Evolutionary conservation across 37 sponge, comb jelly and placozoan species (phyloP).

Genomic region (Crambe crambe): DNA sequence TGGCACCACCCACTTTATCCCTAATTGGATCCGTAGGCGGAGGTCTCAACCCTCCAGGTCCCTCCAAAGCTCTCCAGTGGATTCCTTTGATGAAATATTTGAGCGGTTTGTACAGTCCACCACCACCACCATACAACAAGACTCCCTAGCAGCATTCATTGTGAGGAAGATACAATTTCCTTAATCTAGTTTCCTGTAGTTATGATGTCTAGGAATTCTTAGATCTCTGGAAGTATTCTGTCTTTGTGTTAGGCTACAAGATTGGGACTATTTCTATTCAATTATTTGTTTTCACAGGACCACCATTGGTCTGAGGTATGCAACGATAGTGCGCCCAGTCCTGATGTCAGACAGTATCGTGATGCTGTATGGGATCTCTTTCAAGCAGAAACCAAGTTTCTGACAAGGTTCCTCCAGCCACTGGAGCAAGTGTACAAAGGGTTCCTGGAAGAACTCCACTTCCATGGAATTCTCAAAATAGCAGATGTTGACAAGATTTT

Average conservation of each 20-base stretch:
- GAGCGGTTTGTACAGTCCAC: not conserved
- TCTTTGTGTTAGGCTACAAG: not conserved
- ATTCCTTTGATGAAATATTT: not conserved
- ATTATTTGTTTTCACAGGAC: constrained; percentile 32
- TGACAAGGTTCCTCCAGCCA: constrained; percentile 37
- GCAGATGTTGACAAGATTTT: constrained; percentile 53
- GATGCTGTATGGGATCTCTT: constrained; percentile 65
- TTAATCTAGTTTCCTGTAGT: no score
- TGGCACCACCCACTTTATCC: not conserved
- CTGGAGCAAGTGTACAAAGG: constrained; percentile 54
- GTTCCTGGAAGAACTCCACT: constrained; percentile 55
- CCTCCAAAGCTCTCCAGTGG: not conserved
- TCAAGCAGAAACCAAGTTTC: constrained; percentile 48
- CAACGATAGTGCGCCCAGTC: not conserved
- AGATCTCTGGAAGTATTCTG: not conserved
- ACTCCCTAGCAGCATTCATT: not conserved
- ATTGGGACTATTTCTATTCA: not conserved
- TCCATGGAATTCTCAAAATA: constrained; percentile 32
- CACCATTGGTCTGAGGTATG: constrained; percentile 45
- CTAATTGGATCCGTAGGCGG: not conserved
- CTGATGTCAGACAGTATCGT: constrained; percentile 14
- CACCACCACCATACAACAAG: not conserved
- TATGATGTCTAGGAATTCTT: no score
- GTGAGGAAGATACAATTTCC: not conserved
- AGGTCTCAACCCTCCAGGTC: not conserved